A percentile compares a stretch with the other conserved stretches of the same genome.
Evolutionary conservation across 2,113 vertebrate species (phyloP).

Genomic region (Chloropsis hardwickii): DNA sequence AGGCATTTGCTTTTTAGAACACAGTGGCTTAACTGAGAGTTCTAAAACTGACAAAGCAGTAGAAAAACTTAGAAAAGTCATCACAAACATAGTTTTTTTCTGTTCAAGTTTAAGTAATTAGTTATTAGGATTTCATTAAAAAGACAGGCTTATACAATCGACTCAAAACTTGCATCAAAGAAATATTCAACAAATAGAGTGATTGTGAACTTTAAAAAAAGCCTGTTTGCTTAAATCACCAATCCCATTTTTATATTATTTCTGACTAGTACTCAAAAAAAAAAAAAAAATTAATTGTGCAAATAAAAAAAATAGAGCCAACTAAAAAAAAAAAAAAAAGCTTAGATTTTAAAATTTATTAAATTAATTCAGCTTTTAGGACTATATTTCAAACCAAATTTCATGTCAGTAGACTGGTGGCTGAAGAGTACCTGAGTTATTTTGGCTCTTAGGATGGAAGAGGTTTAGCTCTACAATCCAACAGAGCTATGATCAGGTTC

Average conservation of each 20-base stretch:
- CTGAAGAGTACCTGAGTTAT: neutral
- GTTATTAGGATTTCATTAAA: neutral
- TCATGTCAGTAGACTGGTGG: neutral
- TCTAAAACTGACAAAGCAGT: neutral
- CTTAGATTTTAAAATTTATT: neutral
- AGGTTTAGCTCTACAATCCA: neutral
- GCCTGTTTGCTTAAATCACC: neutral
- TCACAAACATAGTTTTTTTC: neutral
- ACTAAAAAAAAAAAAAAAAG: too few relatives aligned
- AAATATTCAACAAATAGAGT: neutral
- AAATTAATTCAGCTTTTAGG: neutral
- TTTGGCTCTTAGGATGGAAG: neutral
- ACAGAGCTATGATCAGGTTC: neutral
- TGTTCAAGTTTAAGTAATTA: neutral
- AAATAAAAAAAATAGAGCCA: neutral
- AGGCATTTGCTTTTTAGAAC: neutral
- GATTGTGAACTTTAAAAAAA: neutral
- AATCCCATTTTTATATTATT: neutral
- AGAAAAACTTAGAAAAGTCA: neutral
- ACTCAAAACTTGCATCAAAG: neutral
- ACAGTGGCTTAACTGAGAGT: neutral
- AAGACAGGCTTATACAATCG: neutral
- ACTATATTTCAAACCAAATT: neutral
- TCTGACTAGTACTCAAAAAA: neutral
- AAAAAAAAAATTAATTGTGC: neutral